Evolutionary conservation across 23 tunicate species (phyloP), one percentile per base, ranked within the genome.

Genomic region (Ciona savignyi): DNA sequence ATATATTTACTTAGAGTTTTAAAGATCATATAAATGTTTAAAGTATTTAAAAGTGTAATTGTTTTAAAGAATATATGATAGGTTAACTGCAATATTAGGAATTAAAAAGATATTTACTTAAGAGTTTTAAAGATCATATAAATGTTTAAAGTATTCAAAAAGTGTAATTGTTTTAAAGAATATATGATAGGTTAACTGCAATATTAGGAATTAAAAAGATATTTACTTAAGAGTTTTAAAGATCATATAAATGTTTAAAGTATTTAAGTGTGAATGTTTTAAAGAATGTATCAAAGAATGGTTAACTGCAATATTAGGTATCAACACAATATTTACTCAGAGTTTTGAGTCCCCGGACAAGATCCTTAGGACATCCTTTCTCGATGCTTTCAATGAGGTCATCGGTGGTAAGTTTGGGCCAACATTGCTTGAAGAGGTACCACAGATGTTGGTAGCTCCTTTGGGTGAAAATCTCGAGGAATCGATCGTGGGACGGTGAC

Each of bases 371-470:
- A 79, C 82, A 83, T 71, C 75, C 80, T 22, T 75, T 70, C 19
- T 90, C 90, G 30, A 90, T 71, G 25, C 76, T 79, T 30, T 70
- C 81, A 9, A 90, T 29, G 24, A 90, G 62, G 28, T 84, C 62
- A 3, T 69, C 97, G 25, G 73, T 32, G 1, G 85, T 80, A 3
- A 83, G 68, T 27, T 90, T 84, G 2, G 79, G 77, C 97, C 97
- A 90, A 42, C 80, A 78, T 67, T 78, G 75, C 51, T 84, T 75
- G 75, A 90, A 90, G n/a, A 90, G 60, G 32, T 61, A 84, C 82
- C 89, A 79, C 49, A 90, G 74, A 74, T 90, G 97, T 32, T 90
- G 86, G 64, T 32, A 90, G 70, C 90, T 90, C 68, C 97, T 66
- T 35, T 83, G 70, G 0, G 97, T 78, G 42, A 90, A 90, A 28